These are phyloP conservation scores for Dryobota labecula DNA, from an alignment of 2,888 invertebrate genomes.

Conservation along the genomic window DNA sequence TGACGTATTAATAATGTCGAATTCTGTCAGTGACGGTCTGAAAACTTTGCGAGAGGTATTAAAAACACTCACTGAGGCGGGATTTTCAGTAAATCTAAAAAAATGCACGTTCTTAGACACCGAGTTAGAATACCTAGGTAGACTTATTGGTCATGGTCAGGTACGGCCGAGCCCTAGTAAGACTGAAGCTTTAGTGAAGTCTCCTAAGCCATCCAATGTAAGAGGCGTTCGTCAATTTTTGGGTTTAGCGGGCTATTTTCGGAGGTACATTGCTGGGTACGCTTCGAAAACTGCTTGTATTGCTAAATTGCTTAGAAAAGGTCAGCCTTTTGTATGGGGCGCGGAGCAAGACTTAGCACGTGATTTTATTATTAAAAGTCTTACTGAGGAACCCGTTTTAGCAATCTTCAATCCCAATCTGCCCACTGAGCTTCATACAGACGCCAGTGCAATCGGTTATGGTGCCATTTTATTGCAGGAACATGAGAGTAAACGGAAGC, in stretches of 20 bases:
- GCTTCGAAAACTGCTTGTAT: conserved; percentile 2
- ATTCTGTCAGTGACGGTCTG: neutral
- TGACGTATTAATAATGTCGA: neutral
- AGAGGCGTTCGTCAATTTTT: conserved; percentile 6
- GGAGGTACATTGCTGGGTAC: neutral
- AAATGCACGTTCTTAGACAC: conserved; percentile 4
- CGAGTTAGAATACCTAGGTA: neutral
- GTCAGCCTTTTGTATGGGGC: conserved; percentile 2
- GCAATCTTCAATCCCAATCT: too few relatives aligned
- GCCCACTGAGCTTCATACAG: too few relatives aligned
- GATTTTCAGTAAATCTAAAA: neutral
- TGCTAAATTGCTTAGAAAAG: conserved; percentile 2
- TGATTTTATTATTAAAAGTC: neutral
- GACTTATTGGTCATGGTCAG: neutral
- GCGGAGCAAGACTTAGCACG: too few relatives aligned
- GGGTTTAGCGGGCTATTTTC: neutral
- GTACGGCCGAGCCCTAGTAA: conserved; percentile 4
- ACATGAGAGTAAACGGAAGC: too few relatives aligned
- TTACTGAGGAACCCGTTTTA: neutral
- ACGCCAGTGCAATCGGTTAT: too few relatives aligned
- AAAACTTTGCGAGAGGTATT: neutral
- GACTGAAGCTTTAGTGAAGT: neutral
- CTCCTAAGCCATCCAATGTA: neutral
- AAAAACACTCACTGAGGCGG: neutral
- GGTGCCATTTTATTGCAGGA: too few relatives aligned